A percentile compares a stretch with the other conserved stretches of the same genome.
Conservation (phyloP, 2,797 vertebrate species). For the Lophius americanus region DNA sequence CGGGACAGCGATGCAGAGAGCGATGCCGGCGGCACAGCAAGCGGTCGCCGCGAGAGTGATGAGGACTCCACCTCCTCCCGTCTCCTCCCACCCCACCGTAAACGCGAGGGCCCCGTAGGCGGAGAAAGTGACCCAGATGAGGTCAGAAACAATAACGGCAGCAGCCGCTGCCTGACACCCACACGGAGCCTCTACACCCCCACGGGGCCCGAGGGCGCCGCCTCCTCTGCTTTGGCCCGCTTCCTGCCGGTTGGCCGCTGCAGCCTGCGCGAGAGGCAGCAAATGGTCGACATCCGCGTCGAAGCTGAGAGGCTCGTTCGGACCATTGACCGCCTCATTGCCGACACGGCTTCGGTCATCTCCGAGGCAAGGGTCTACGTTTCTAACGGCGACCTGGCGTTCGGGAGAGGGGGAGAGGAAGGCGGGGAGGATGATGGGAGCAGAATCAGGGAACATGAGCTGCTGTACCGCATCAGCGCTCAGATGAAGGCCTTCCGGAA, state of each 20-base stretch:
- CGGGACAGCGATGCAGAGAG: slow-evolving; percentile 94
- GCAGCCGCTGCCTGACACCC: slow-evolving; percentile 88
- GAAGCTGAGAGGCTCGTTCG: slow-evolving; percentile 93
- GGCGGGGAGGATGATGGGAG: slow-evolving; percentile 86
- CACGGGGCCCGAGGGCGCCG: slow-evolving; percentile 64
- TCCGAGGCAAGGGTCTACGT: slow-evolving; percentile 91
- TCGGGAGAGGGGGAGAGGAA: slow-evolving; percentile 87
- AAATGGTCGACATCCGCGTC: slow-evolving; percentile 95
- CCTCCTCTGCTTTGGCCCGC: slow-evolving; percentile 75
- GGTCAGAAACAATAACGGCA: slow-evolving; percentile 83
- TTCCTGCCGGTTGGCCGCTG: slow-evolving; percentile 80
- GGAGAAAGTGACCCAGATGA: slow-evolving; percentile 96
- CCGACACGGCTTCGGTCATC: slow-evolving; percentile 93
- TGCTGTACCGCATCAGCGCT: slow-evolving; percentile 94
- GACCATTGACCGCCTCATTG: slow-evolving; percentile 93
- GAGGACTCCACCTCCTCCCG: slow-evolving; percentile 85
- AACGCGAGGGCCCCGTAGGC: slow-evolving; percentile 94
- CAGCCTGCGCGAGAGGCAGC: slow-evolving; percentile 90
- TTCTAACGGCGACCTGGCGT: slow-evolving; percentile 89
- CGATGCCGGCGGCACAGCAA: slow-evolving; percentile 79
- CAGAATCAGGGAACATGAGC: slow-evolving; percentile 93
- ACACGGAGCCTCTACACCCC: slow-evolving; percentile 87
- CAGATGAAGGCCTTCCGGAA: slow-evolving; percentile 98
- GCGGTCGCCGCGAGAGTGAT: slow-evolving; percentile 88
- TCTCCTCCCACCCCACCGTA: slow-evolving; percentile 89